phyloP scores from a whole-genome alignment of 2,113 vertebrate genomes.

The Dipodomys spectabilis region DNA sequence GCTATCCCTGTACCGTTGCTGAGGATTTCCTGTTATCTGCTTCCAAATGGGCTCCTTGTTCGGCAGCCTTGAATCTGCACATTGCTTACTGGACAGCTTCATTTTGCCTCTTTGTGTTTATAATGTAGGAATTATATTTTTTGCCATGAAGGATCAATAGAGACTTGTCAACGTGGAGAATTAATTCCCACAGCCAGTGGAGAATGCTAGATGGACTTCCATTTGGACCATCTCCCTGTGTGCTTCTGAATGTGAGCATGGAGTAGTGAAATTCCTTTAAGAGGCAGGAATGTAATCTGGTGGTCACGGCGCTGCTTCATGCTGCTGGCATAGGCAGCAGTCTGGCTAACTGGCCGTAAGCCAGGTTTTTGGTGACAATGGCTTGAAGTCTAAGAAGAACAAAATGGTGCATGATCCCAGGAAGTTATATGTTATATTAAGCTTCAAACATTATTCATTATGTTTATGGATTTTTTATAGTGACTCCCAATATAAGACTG shows the following conservation, averaged over 20 bases:
- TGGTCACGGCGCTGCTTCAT: not conserved
- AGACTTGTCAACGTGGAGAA: slow-evolving; percentile 53
- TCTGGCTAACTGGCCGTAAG: not conserved
- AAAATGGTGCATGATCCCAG: not conserved
- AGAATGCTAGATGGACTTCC: not conserved
- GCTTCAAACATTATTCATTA: not conserved
- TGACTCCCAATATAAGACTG: not conserved
- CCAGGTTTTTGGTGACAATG: not conserved
- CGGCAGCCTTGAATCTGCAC: slow-evolving; percentile 59
- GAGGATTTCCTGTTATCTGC: slow-evolving; percentile 57
- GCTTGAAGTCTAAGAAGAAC: not conserved
- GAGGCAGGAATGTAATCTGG: not conserved
- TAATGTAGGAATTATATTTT: slow-evolving; percentile 25
- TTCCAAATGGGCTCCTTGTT: slow-evolving; percentile 55
- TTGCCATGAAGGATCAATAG: slow-evolving; percentile 59
- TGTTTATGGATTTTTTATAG: not conserved
- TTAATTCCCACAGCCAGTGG: not conserved
- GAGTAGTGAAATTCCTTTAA: not conserved
- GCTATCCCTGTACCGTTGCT: not conserved
- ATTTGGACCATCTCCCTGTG: not conserved
- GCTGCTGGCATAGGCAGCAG: not conserved
- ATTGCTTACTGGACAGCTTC: slow-evolving; percentile 61
- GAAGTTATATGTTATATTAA: not conserved
- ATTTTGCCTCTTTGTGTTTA: slow-evolving; percentile 62
- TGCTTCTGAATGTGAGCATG: not conserved